These are phyloP conservation scores for Apostichopus japonicus DNA, from an alignment of 35 echinoderm and acorn worm genomes.

Conservation along the genomic window DNA sequence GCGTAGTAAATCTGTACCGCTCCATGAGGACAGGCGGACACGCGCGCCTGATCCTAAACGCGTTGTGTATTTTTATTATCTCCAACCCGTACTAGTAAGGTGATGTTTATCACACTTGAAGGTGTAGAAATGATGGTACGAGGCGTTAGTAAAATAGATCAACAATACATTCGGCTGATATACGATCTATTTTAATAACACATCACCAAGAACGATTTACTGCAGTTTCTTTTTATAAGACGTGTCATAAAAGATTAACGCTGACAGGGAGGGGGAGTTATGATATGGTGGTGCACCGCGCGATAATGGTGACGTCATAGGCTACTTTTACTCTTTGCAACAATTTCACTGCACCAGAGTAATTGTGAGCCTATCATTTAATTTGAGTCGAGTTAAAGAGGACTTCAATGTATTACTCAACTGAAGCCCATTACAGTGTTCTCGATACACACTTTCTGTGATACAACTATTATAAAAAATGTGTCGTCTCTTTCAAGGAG, in stretches of 20 bases:
- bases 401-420: too few species aligned
- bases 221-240: slow-evolving; percentile 15
- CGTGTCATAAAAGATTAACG: neutral
- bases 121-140: neutral
- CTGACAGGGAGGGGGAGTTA: neutral
- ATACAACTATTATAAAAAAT: too few species aligned
- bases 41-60: neutral
- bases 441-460: too few species aligned
- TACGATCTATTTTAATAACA: slow-evolving; percentile 44
- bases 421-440: too few species aligned
- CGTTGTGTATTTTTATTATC: slow-evolving; percentile 23
- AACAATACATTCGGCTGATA: slow-evolving; percentile 32
- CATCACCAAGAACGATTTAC: slow-evolving; percentile 32
- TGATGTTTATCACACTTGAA: slow-evolving; percentile 49
- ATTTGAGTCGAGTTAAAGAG: too few species aligned
- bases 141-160: slow-evolving; percentile 42
- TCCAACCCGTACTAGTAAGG: neutral
- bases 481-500: too few species aligned
- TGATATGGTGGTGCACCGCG: neutral
- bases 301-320: too few species aligned
- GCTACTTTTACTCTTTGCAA: too few species aligned
- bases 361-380: too few species aligned
- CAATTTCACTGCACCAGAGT: too few species aligned
- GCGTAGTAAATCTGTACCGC: slow-evolving; percentile 25
- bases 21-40: neutral